Conservation (phyloP, 2,113 vertebrate genomes). For the Ariopsis seemanni region DNA sequence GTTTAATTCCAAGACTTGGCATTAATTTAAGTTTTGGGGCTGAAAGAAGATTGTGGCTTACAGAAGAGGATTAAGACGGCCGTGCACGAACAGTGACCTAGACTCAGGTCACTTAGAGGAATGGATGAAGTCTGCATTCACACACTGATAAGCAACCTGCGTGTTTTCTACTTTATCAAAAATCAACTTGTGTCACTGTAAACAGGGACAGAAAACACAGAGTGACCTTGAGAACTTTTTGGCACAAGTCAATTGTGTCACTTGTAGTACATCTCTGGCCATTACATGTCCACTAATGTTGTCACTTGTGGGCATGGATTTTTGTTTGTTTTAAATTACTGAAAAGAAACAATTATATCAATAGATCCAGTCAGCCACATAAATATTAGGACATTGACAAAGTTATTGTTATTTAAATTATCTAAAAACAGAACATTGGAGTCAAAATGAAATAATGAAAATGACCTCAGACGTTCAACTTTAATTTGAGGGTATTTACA, state of each 20-base stretch:
- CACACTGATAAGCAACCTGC: slow-evolving; percentile 23
- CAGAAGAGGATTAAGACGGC: not conserved
- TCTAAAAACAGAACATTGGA: not conserved
- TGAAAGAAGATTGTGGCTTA: not conserved
- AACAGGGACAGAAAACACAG: not conserved
- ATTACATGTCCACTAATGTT: not conserved
- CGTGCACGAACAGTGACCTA: not conserved
- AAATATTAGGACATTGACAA: not conserved
- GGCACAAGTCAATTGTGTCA: not conserved
- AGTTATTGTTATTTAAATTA: not conserved
- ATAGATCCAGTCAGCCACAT: no score
- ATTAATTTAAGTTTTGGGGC: not conserved
- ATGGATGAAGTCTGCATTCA: not conserved
- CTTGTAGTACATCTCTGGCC: not conserved
- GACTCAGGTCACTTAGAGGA: not conserved
- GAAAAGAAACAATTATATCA: no score
- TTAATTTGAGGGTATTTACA: not conserved
- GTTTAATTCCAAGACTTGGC: not conserved
- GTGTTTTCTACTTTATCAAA: slow-evolving; percentile 1
- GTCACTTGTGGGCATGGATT: not conserved
- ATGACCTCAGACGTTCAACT: not conserved
- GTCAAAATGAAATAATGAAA: not conserved
- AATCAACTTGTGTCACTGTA: not conserved
- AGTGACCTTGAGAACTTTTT: slow-evolving; percentile 12
- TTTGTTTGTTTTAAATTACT: not conserved